Evolutionary conservation across 2,888 invertebrate genomes (phyloP), one percentile per base, ranked within the genome.

Genomic region (Erebia epiphron): DNA sequence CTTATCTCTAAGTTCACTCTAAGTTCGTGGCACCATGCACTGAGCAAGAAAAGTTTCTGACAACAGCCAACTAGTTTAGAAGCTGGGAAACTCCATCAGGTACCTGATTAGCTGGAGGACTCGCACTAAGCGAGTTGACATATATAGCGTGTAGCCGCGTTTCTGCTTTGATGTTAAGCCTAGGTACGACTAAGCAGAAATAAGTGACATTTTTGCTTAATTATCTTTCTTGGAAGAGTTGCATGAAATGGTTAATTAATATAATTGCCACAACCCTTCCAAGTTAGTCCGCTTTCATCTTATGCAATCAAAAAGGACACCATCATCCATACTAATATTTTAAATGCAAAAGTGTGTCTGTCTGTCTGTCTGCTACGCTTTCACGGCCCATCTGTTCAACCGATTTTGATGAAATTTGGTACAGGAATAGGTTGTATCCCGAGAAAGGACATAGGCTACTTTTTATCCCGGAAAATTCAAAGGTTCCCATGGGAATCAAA

Each of bases 31-130:
- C 79, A 78, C 77, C 80, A 89, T 84, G 89, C 87, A 83, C 83
- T 82, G 83, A 83, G 80, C 82, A 83, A 84, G 82, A 81, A 81
- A 92, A 92, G 85, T 91, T 92, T 87, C 85, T 84, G 83, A 89
- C 90, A 89, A 86, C 86, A 86, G 85, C 80, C 88, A 92, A 91
- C 91, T 91, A 91, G 92, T 92, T 92, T 86, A 85, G 88, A 86
- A 92, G 91, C 89, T 90, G 84, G 83, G 85, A 87, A 92, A 92
- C 92, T 92, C 88, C 81, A 91, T 90, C 91, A 91, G 90, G 89
- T 89, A 91, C 90, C 90, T 91, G 91, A 90, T 90, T 90, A 91
- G 86, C 86, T 86, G 81, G 74, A 79, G 77, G 75, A 76, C 76
- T 75, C 77, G 77, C 78, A 77, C 79, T 71, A 68, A 75, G 71